Evolutionary conservation across 2,797 vertebrate genomes (phyloP), one percentile per base, ranked within the genome.

Genomic region (Sebastes kiyomatsui): DNA sequence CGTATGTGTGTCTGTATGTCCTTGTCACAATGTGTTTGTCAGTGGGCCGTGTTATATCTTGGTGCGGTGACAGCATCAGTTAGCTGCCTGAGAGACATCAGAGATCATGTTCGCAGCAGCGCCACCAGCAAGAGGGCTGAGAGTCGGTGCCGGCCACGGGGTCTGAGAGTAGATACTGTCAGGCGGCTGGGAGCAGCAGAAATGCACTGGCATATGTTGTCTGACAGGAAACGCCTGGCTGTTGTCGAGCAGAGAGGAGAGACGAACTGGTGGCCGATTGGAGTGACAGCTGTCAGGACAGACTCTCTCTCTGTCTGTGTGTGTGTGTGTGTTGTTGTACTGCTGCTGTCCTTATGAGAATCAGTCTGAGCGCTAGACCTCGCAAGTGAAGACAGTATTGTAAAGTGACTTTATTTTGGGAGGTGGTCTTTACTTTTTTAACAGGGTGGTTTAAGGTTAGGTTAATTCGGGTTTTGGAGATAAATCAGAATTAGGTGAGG

Each of bases 221-320:
- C 84, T 95, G 95, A 95, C 94, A 96, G 92, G 77, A 91, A 88
- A 86, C 64, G 91, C 91, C 91, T 85, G 92, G 85, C 83, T 88
- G 88, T 73, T 82, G 92, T 84, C 25, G 72, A 91, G 90, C 82
- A 32, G 62, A 76, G 83, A 52, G 59, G 62, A 59, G 88, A 93
- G 91, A 95, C 2, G 82, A 90, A 91, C 91, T 85, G 90, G 85
- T 92, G 90, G 92, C 75, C 74, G 83, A 95, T 95, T 82, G 93
- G 94, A 96, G 92, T 95, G 96, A 96, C 95, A 94, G 93, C 93
- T 92, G 90, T 90, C 93, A 86, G 86, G 79, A 87, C 58, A 42
- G 32, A 62, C 77, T 89, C 42, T 18, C 42, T 46, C 42, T 46
- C 61, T 49, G 52, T 64, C 32, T 30, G 56, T 60, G 23, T 55